Base-by-base conservation (phyloP, 2,113 vertebrate genomes). In the Aythya baeri region DNA sequence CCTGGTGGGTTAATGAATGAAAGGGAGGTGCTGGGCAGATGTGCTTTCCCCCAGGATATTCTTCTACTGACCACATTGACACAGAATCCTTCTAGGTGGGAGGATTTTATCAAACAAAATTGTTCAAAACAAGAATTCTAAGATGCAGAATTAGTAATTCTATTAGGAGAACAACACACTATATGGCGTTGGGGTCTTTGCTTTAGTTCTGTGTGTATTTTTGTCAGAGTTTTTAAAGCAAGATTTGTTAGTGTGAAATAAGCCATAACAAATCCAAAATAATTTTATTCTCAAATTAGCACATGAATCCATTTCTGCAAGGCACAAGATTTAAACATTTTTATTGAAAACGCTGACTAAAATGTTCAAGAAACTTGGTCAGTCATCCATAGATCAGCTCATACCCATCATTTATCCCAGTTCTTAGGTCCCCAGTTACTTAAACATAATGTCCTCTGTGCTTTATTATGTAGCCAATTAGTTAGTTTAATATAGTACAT, bases 1-100 rank as follows among this genome's bases (percentile, higher is more conserved):
- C 98, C 97, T 94, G 94, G 98, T 98, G 98, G 97, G 97, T 97
- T 98, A 97, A 98, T 97, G 98, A 98, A 98, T 98, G 97, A 98
- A 98, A 98, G 96, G 97, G 98, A 98, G 97, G 97, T 97, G 71
- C 95, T 96, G 97, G 97, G 91, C 96, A 97, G 98, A 97, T 96
- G 94, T 95, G 93, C 83, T 97, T 96, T 98, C 96, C 98, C 98
- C 94, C 61, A 97, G 93, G 97, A 98, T 97, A 89, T 94, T 97
- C 97, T 97, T 95, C 97, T 97, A 97, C 97, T 98, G 98, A 98
- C 97, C 98, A 98, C 95, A 94, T 95, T 95, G 96, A 96, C 96
- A 97, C 80, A 95, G 88, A 96, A 89, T 95, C 96, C 84, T 97
- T 92, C 89, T 96, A 97, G 93, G 92, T 96, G 92, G 89, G 93